A percentile compares a stretch with the other conserved stretches of the same genome.
phyloP scores from a whole-genome alignment of 2,888 invertebrate genomes.

The Petrolisthes cinctipes region DNA sequence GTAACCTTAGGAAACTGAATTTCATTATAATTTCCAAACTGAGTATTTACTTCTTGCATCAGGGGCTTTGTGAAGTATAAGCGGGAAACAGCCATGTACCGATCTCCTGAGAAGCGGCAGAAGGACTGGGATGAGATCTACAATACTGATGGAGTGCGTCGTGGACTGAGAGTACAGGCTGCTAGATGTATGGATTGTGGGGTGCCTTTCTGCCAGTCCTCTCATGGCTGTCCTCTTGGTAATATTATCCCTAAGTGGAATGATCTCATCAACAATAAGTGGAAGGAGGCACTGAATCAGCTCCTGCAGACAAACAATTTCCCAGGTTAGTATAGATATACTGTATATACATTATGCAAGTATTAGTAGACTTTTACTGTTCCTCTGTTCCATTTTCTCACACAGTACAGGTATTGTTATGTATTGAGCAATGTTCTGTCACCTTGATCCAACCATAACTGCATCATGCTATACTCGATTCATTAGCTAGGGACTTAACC shows the following conservation, averaged over 20 bases:
- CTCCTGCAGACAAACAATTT: slow-evolving; percentile 98
- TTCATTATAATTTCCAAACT: too few species aligned
- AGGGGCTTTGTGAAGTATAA: slow-evolving; percentile 97
- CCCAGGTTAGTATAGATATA: slow-evolving; percentile 76
- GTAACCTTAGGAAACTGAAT: too few species aligned
- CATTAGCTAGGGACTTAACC: too few species aligned
- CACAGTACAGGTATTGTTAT: too few species aligned
- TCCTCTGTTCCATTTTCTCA: too few species aligned
- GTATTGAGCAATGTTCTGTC: too few species aligned
- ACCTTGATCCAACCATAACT: too few species aligned
- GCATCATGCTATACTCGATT: too few species aligned
- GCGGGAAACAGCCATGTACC: slow-evolving; percentile 87
- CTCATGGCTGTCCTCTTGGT: slow-evolving; percentile 95
- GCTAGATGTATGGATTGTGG: slow-evolving; percentile 85
- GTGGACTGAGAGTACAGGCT: slow-evolving; percentile 88
- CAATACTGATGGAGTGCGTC: slow-evolving; percentile 84
- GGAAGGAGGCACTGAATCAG: slow-evolving; percentile 93
- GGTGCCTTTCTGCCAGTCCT: slow-evolving; percentile 96
- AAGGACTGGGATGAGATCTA: slow-evolving; percentile 98
- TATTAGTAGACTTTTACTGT: not conserved
- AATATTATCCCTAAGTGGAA: slow-evolving; percentile 99
- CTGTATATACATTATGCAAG: not conserved
- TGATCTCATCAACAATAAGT: slow-evolving; percentile 91
- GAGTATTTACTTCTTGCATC: slow-evolving; percentile 60
- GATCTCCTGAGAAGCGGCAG: slow-evolving; percentile 85